Percentiles rank a stretch among this genome's conserved stretches.
Evolutionary conservation across 2,888 invertebrate species (phyloP).

Genomic region (Noctuana brunneofusca): DNA sequence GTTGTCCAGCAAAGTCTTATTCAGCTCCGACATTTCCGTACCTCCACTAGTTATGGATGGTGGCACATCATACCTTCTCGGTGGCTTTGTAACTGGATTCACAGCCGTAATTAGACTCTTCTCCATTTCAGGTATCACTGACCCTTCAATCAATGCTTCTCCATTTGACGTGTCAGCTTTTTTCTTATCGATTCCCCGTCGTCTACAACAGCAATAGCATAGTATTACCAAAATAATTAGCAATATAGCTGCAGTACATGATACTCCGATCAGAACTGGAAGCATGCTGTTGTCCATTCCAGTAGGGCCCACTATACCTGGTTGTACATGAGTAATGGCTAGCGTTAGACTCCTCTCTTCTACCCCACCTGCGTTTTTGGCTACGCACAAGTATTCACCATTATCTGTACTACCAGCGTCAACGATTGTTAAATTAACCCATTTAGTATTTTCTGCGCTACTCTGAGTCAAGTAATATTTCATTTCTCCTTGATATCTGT

Average conservation of each 20-base stretch:
- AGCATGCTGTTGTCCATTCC: conserved; percentile 82
- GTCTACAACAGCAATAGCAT: conserved; percentile 83
- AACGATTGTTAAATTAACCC: conserved; percentile 87
- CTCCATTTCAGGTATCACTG: conserved; percentile 91
- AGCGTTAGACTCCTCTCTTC: conserved; percentile 90
- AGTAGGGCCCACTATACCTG: conserved; percentile 70
- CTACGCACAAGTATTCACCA: conserved; percentile 90
- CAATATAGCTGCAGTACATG: conserved; percentile 75
- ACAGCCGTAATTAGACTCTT: conserved; percentile 92
- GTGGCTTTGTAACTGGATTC: conserved; percentile 93
- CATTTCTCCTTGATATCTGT: conserved; percentile 74
- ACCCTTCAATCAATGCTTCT: conserved; percentile 88
- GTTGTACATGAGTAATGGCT: conserved; percentile 69
- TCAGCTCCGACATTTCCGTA: conserved; percentile 92
- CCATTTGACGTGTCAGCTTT: conserved; percentile 85
- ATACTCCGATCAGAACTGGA: conserved; percentile 79
- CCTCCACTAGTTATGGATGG: conserved; percentile 87
- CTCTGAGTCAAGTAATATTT: conserved; percentile 72
- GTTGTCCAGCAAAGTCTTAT: conserved; percentile 90
- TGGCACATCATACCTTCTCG: conserved; percentile 89
- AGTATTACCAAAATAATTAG: conserved; percentile 75
- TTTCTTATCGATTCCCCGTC: conserved; percentile 81
- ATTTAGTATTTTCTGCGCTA: conserved; percentile 71
- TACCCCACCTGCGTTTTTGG: conserved; percentile 91
- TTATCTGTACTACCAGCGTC: conserved; percentile 85